Conservation (phyloP, 1,140 invertebrate species). For the Oryctes rhinoceros region DNA sequence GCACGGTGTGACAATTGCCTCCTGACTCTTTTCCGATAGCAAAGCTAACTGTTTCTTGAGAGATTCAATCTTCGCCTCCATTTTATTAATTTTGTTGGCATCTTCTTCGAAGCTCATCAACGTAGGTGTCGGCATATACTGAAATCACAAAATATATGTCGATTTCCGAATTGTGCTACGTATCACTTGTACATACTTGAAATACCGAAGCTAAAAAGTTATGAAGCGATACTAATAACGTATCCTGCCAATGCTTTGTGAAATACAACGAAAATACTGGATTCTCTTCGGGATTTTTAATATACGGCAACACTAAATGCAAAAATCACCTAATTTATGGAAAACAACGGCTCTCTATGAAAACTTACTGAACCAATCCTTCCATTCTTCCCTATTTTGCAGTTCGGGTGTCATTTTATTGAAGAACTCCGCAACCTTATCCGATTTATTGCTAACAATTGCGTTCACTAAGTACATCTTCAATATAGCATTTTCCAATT, state of each 20-base stretch:
- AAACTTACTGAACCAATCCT: slow-evolving; percentile 94
- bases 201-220: slow-evolving; percentile 93
- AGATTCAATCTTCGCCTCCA: slow-evolving; percentile 85
- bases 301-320: slow-evolving; percentile 84
- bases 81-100: slow-evolving; percentile 75
- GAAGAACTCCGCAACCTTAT: slow-evolving; percentile 92
- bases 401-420: slow-evolving; percentile 86
- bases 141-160: slow-evolving; percentile 46
- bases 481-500: slow-evolving; percentile 87
- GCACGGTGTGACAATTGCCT: slow-evolving; percentile 68
- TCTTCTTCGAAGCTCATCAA: slow-evolving; percentile 88
- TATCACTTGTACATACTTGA: slow-evolving; percentile 65
- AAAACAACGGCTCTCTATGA: background rate
- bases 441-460: slow-evolving; percentile 78
- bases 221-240: slow-evolving; percentile 89
- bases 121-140: slow-evolving; percentile 84
- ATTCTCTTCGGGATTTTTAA: slow-evolving; percentile 91
- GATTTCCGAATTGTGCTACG: background rate
- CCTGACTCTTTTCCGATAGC: slow-evolving; percentile 60
- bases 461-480: slow-evolving; percentile 92
- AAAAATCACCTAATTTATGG: background rate
- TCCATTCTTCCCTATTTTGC: slow-evolving; percentile 91
- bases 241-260: slow-evolving; percentile 94
- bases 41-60: slow-evolving; percentile 68
- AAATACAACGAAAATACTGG: slow-evolving; percentile 88